Base-by-base conservation (phyloP, 1,140 invertebrate species). In the Acromyrmex charruanus region DNA sequence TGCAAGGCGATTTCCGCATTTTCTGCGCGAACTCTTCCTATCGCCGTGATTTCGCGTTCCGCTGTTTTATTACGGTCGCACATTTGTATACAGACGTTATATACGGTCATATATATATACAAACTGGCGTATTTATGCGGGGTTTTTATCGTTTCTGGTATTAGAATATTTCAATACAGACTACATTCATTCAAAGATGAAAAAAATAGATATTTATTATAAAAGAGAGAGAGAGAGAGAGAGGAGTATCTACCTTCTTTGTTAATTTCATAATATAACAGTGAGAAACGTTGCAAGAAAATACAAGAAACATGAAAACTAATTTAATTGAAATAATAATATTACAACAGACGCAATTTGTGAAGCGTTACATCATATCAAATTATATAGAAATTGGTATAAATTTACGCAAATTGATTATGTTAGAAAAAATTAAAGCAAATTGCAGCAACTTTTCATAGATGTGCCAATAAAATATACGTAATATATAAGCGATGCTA, bases 1-100 rank as follows among this genome's bases (percentile, higher is more conserved):
- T 18, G 77, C 77, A 51, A 82, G 88, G 66, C 53, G 72, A 79
- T 89, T 87, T 74, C 66, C 85, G 59, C 53, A 79, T 89, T 90
- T 90, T 90, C 89, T 77, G 72, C 77, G 31, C 85, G 69, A 69
- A 44, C 75, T 66, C 72, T 84, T 87, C 82, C 59, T 44, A 75
- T 81, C 65, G 55, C 39, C n/a, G 69, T 85, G 66, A 89, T 86
- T 89, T 89, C 65, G 77, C 77, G 74, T 65, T 85, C 31, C 72
- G 44, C 58, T 77, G 59, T 77, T 85, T 79, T 68, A 66, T 84
- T 75, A 75, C 69, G 21, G n/a, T 39, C n/a, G 44, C 55, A 61
- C 44, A 63, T 75, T 82, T 82, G 68, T 74, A 82, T 16, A 61
- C 65, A 58, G 51, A 71, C 18, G 44, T 79, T 80, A 68, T 18